phyloP scores from a whole-genome alignment of 1,140 invertebrate genomes.

The Rhopalosiphum padi region DNA sequence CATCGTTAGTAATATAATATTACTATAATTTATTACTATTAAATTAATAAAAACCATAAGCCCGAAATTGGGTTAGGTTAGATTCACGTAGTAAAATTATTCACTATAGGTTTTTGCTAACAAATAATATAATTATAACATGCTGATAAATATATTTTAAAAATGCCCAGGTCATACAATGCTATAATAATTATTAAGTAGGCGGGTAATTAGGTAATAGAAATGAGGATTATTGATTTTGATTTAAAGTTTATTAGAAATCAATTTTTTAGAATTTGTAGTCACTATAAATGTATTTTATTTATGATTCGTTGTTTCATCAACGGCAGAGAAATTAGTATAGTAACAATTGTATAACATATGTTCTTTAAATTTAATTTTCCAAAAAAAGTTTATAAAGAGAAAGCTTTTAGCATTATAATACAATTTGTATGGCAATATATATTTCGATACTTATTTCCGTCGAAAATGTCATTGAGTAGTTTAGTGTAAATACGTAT shows the following conservation, averaged over 20 bases:
- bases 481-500: background rate
- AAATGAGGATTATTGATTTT: background rate
- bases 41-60: background rate
- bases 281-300: background rate
- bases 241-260: background rate
- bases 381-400: background rate
- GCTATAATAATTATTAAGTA: background rate
- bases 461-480: background rate
- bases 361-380: background rate
- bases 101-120: background rate
- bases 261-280: background rate
- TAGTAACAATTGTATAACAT: background rate
- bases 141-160: background rate
- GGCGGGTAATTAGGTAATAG: background rate
- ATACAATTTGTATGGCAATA: background rate
- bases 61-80: too few species aligned
- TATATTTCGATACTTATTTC: background rate
- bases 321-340: background rate
- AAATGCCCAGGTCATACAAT: background rate
- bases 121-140: background rate
- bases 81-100: background rate
- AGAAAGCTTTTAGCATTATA: background rate
- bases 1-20: background rate
- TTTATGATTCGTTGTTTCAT: background rate
- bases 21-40: background rate